Evolutionary conservation across 2,113 vertebrate species (phyloP).

Genomic region (Bujurquina vittata): DNA sequence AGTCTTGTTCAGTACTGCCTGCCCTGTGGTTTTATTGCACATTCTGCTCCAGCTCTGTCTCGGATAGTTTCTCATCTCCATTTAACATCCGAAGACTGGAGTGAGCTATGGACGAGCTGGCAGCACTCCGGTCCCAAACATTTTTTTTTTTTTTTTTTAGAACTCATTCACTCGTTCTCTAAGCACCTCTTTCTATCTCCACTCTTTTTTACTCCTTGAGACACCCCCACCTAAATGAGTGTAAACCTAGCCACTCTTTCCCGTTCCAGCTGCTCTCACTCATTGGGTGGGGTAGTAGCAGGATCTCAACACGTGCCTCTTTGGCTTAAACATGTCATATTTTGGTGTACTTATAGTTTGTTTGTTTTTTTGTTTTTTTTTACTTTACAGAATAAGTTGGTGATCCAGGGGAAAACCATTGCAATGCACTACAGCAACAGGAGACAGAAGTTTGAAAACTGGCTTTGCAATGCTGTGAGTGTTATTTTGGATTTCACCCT

Average conservation of each 20-base stretch:
- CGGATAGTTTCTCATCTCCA: constrained; percentile 59
- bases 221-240: constrained; percentile 78
- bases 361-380: constrained; percentile 14
- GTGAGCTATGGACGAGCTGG: constrained; percentile 63
- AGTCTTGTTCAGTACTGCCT: constrained; percentile 17
- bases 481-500: not conserved
- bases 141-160: constrained; percentile 4
- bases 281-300: constrained; percentile 80
- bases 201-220: constrained; percentile 39
- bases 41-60: constrained; percentile 69
- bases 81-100: constrained; percentile 58
- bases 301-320: constrained; percentile 47
- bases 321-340: constrained; percentile 77
- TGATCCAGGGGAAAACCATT: constrained; percentile 92
- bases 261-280: constrained; percentile 81
- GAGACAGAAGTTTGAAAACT: constrained; percentile 93
- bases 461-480: constrained; percentile 93
- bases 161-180: constrained; percentile 24
- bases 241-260: constrained; percentile 84
- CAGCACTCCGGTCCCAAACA: constrained; percentile 73
- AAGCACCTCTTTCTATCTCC: constrained; percentile 35
- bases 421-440: constrained; percentile 95
- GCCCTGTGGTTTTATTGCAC: constrained; percentile 48
- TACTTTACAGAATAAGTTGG: constrained; percentile 91
- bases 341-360: constrained; percentile 79